These are phyloP conservation scores for Hiodon alosoides DNA, from an alignment of 2,113 vertebrate genomes.

Conservation along the genomic window DNA sequence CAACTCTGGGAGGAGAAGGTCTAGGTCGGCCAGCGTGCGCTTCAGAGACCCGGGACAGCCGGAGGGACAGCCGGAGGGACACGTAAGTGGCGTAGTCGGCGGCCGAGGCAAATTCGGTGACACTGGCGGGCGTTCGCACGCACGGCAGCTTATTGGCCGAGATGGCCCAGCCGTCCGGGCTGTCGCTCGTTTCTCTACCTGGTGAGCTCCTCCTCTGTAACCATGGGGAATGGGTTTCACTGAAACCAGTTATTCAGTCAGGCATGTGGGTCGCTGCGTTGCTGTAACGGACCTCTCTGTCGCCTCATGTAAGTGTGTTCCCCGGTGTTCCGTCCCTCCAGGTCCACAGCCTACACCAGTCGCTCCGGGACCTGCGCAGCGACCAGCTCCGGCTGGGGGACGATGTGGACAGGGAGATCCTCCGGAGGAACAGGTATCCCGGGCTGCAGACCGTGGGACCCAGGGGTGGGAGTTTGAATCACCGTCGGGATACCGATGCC, in stretches of 20 bases:
- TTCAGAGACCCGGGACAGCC: constrained; percentile 62
- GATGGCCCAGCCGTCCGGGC: too few species aligned
- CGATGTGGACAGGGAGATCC: constrained; percentile 79
- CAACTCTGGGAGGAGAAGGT: constrained; percentile 57
- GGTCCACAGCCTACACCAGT: constrained; percentile 81
- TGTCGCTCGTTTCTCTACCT: too few species aligned
- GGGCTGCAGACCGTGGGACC: not conserved
- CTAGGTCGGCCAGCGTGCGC: constrained; percentile 70
- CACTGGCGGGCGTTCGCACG: too few species aligned
- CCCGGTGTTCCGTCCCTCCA: constrained; percentile 39
- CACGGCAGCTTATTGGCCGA: too few species aligned
- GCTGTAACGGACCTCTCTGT: constrained; percentile 13
- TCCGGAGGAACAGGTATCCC: constrained; percentile 77
- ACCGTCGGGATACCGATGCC: not conserved
- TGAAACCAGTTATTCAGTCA: too few species aligned
- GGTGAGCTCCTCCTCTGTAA: too few species aligned
- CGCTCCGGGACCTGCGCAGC: constrained; percentile 78
- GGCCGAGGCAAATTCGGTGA: too few species aligned
- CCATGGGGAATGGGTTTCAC: too few species aligned
- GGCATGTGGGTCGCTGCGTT: not conserved
- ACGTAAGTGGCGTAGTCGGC: too few species aligned
- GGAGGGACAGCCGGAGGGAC: constrained; percentile 7
- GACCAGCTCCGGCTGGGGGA: constrained; percentile 78
- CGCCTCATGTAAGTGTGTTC: too few species aligned
- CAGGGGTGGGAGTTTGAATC: not conserved